Evolutionary conservation across 2,888 invertebrate species (phyloP).

Genomic region (Meta bourneti): DNA sequence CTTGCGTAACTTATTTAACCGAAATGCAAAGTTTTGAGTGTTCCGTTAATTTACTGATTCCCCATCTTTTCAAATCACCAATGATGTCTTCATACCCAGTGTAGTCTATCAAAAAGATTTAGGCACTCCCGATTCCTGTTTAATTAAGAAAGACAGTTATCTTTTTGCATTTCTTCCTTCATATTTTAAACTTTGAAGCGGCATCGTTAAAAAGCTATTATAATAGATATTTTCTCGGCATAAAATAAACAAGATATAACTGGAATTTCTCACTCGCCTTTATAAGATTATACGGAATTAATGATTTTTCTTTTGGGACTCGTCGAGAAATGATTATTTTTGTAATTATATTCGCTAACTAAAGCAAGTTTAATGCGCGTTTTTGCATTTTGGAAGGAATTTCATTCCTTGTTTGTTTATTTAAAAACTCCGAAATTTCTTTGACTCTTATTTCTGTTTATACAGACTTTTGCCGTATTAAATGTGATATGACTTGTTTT

Average conservation of each 20-base stretch:
- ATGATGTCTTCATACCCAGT: neutral
- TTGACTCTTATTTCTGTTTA: neutral
- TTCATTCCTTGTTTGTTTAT: neutral
- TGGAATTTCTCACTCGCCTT: neutral
- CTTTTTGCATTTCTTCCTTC: neutral
- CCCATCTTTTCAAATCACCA: no score
- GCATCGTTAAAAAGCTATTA: conserved; percentile 22
- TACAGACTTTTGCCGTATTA: neutral
- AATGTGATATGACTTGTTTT: neutral
- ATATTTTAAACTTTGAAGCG: neutral
- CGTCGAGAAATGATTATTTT: conserved; percentile 29
- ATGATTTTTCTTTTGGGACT: conserved; percentile 2
- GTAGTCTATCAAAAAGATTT: neutral
- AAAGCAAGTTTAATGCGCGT: conserved; percentile 2
- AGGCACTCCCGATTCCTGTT: neutral
- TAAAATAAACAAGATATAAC: neutral
- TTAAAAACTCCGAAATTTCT: neutral
- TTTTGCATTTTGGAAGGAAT: neutral
- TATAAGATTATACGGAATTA: conserved; percentile 22
- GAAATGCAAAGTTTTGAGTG: no score
- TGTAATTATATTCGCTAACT: conserved; percentile 14
- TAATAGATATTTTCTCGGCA: conserved; percentile 8
- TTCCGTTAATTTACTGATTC: no score
- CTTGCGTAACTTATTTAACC: no score
- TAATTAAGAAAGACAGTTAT: conserved; percentile 14